These are phyloP conservation scores for Bellardia bayeri DNA, from an alignment of 2,888 invertebrate genomes.

Conservation along the genomic window DNA sequence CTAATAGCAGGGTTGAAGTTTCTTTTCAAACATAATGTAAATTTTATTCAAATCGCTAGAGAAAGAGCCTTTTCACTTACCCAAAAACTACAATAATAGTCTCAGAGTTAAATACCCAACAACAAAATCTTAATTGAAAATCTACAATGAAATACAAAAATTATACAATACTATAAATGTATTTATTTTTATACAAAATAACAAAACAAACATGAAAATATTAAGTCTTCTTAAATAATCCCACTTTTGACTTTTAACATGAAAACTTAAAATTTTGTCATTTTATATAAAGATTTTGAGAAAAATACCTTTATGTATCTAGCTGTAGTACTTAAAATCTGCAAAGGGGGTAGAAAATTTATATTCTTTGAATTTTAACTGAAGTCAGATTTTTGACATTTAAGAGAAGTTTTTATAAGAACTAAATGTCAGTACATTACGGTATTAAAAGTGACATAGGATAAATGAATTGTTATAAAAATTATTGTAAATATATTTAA, in stretches of 20 bases:
- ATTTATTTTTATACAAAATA: conserved; percentile 32
- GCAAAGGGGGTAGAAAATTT: neutral
- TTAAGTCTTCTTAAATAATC: conserved; percentile 55
- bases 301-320: conserved; percentile 11
- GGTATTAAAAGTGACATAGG: too few species aligned
- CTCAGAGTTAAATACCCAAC: conserved; percentile 45
- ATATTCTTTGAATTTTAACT: too few species aligned
- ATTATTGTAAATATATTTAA: too few species aligned
- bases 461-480: too few species aligned
- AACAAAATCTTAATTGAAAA: conserved; percentile 70
- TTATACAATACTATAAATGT: conserved; percentile 36
- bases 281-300: neutral
- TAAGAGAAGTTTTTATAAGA: too few species aligned
- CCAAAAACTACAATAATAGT: neutral
- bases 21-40: too few species aligned
- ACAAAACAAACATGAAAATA: conserved; percentile 8
- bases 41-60: neutral
- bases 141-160: conserved; percentile 65
- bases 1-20: too few species aligned
- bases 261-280: conserved; percentile 37
- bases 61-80: conserved; percentile 1
- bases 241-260: conserved; percentile 66
- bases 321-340: neutral
- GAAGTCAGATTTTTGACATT: too few species aligned
- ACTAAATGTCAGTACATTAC: too few species aligned